Evolutionary conservation across 64 coral and sea anemone species (phyloP), one percentile per base, ranked within the genome.

Genomic region (Dendrophyllia cribrosa): DNA sequence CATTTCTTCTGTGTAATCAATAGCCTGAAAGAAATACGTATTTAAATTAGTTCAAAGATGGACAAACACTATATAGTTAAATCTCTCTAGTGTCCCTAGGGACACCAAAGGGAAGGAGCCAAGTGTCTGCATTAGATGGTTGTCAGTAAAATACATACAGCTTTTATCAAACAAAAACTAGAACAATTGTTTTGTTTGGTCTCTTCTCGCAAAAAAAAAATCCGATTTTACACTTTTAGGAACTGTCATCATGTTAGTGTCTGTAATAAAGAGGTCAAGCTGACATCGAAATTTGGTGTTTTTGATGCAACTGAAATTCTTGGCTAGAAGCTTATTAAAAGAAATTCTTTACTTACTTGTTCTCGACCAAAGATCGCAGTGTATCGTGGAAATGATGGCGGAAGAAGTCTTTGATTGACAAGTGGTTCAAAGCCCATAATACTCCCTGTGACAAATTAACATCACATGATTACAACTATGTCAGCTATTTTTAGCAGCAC

Each of bases 401-500:
- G 97, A 16, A 99, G 91, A 70, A 99, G 76, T 52, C 97, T 76
- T 75, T 99, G 97, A 60, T 99, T 99, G 55, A 91, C 94, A 23
- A 99, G 82, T 23, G 94, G 94, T 78, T 99, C 97, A 91, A 99
- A 99, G 14, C 97, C 97, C 94, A 99, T 87, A 75, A 96, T 99
- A 23, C 74, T 89, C 14, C 91, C 97, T 99, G 75, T 2, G 75
- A 21, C 23, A 43, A 47, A 22, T 43, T 20, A 9, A 5, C 46
- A 69, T 17, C 53, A 9, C 53, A 56, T 6, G 5, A 7, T 56
- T 56, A 56, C 34, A 34, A 34, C 34, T 34, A 34, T 34, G 34
- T 2, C 34, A 34, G 34, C 34, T 34, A 34, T 34, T 34, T 34
- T 34, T 2, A 34, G 34, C 34, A 34, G 34, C 34, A 34, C 34